Evolutionary conservation across 2,888 invertebrate genomes (phyloP), one percentile per base, ranked within the genome.

Genomic region (Coleophora deauratella): DNA sequence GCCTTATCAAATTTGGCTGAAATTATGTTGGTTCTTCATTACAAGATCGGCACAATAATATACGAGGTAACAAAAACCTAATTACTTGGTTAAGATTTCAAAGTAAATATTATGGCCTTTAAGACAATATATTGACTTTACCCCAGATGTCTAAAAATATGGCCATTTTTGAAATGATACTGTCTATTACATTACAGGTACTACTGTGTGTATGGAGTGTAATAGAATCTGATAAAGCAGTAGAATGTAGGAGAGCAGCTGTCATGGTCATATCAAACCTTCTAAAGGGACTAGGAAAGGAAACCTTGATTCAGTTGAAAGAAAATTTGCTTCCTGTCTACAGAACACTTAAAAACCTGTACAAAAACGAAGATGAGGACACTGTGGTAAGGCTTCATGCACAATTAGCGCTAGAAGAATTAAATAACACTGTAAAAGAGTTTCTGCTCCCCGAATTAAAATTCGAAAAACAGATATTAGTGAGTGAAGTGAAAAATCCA

Each of bases 1-100:
- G 92, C 93, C 58, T 79, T 96, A 40, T 94, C 95, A 0, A 95
- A 94, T 70, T 80, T 96, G 34, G 95, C 93, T 0, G 94, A 96
- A 75, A 85, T 95, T 11, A 93, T 93, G 54, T 85, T 90, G 51
- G 88, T 93, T 3, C 73, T 96, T 34, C 88, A 91, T 40, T 95
- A 91, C 60, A 90, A 90, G 57, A 75, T 96, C 4, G 93, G 93
- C 27, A 78, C 88, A 43, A 88, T 91, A 43, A 79, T 93, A 41
- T 89, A 90, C 50, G 95, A 96, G 89, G 94, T 93, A 52, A 50
- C 11, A 11, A n/a, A n/a, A n/a, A n/a, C n/a, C n/a, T 14, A 35
- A 15, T 11, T 21, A 21, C n/a, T n/a, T n/a, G n/a, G n/a, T n/a
- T n/a, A n/a, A n/a, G n/a, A n/a, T n/a, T n/a, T n/a, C n/a, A n/a